phyloP scores from a whole-genome alignment of 1,140 invertebrate genomes.

The Solenopsis fugax region DNA sequence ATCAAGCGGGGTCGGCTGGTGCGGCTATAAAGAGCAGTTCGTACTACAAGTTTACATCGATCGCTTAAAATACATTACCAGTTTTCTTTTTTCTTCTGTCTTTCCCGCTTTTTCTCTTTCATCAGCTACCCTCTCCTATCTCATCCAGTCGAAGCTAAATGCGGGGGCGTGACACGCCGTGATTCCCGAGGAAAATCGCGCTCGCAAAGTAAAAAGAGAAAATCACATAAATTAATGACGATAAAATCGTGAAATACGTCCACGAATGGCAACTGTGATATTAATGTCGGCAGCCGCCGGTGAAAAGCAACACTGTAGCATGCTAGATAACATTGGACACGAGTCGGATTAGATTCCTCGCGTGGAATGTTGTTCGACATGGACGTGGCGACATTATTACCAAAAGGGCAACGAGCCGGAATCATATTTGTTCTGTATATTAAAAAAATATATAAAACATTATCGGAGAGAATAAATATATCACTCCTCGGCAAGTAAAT shows the following conservation, averaged over 20 bases:
- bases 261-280: constrained; percentile 13
- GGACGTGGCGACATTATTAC: not conserved
- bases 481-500: not conserved
- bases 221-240: constrained; percentile 42
- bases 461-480: constrained; percentile 4
- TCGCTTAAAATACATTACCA: constrained; percentile 70
- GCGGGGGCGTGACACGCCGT: constrained; percentile 62
- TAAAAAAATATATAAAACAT: not conserved
- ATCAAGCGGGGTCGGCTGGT: constrained; percentile 54
- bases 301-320: constrained; percentile 67
- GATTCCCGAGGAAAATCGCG: constrained; percentile 17
- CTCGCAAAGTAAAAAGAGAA: constrained; percentile 34
- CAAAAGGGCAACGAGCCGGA: not conserved
- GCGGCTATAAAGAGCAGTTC: constrained; percentile 71
- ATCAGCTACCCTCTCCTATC: not conserved
- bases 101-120: not conserved
- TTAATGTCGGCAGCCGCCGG: constrained; percentile 47
- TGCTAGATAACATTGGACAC: constrained; percentile 41
- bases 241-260: constrained; percentile 64
- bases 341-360: constrained; percentile 31
- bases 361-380: constrained; percentile 35
- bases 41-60: constrained; percentile 74
- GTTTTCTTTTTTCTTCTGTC: constrained; percentile 35
- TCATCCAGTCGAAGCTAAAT: constrained; percentile 8
- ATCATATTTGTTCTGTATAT: constrained; percentile 18